Conservation (phyloP, 2,113 vertebrate genomes). For the Empidonax alnorum region DNA sequence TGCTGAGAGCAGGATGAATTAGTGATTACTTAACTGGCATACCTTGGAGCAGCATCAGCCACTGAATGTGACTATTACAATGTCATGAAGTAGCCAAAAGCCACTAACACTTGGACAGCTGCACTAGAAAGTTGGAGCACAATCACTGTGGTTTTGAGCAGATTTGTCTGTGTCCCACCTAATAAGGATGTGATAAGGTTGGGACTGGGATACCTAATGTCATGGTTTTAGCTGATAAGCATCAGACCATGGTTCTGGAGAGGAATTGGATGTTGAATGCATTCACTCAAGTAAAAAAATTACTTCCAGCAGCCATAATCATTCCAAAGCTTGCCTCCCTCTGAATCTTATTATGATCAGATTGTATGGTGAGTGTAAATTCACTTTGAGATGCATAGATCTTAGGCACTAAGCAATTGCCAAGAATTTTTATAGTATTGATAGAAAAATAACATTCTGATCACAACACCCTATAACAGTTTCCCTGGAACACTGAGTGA, state of each 20-base stretch:
- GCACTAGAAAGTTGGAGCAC: neutral
- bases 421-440: neutral
- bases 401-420: neutral
- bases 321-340: neutral
- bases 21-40: neutral
- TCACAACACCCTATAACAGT: neutral
- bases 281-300: neutral
- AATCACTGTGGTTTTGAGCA: neutral
- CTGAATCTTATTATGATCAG: neutral
- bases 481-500: neutral
- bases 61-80: neutral
- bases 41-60: neutral
- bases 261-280: neutral
- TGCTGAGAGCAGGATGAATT: slow-evolving; percentile 15
- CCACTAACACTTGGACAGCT: neutral
- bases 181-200: fast-evolving
- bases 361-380: neutral
- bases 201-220: neutral
- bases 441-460: neutral
- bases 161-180: neutral
- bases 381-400: neutral
- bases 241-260: neutral
- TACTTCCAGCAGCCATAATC: neutral
- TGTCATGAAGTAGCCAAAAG: neutral
- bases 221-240: neutral